These are phyloP conservation scores for Ctenopoma kingsleyae DNA, from an alignment of 2,797 vertebrate genomes.

Conservation along the genomic window DNA sequence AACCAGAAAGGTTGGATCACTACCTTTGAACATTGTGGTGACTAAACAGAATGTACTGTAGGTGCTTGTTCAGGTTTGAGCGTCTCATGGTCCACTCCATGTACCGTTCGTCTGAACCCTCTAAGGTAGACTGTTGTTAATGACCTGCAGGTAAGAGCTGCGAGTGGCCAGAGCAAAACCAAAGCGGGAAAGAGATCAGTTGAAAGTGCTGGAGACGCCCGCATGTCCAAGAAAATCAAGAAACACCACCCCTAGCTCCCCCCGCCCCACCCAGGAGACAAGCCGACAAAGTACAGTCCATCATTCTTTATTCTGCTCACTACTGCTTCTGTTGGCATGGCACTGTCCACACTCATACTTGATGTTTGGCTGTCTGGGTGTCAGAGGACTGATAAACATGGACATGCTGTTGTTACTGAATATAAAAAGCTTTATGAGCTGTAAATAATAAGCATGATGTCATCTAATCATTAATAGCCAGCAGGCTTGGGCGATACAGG, in stretches of 20 bases:
- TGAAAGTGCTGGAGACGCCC: constrained; percentile 66
- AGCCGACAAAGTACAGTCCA: constrained; percentile 80
- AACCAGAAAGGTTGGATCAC: neutral
- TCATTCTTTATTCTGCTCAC: constrained; percentile 58
- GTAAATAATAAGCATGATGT: constrained; percentile 8
- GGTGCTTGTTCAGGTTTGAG: constrained; percentile 2
- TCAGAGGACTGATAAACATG: neutral
- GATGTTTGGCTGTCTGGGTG: constrained; percentile 5
- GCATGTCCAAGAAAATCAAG: constrained; percentile 88
- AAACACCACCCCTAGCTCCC: constrained; percentile 62
- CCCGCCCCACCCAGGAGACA: constrained; percentile 58
- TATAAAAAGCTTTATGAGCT: neutral
- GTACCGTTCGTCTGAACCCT: constrained; percentile 8
- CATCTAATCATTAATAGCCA: neutral
- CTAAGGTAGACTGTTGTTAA: constrained; percentile 67
- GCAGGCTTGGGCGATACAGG: constrained; percentile 33
- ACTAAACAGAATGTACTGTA: constrained; percentile 4
- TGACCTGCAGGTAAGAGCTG: constrained; percentile 82
- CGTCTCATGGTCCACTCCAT: neutral
- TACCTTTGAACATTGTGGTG: no score
- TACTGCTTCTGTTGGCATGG: constrained; percentile 53
- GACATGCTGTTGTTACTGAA: neutral
- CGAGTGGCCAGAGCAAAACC: constrained; percentile 73
- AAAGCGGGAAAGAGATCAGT: constrained; percentile 72
- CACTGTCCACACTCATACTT: neutral